These are phyloP conservation scores for Apamea monoglypha DNA, from an alignment of 2,888 invertebrate species.

Conservation along the genomic window DNA sequence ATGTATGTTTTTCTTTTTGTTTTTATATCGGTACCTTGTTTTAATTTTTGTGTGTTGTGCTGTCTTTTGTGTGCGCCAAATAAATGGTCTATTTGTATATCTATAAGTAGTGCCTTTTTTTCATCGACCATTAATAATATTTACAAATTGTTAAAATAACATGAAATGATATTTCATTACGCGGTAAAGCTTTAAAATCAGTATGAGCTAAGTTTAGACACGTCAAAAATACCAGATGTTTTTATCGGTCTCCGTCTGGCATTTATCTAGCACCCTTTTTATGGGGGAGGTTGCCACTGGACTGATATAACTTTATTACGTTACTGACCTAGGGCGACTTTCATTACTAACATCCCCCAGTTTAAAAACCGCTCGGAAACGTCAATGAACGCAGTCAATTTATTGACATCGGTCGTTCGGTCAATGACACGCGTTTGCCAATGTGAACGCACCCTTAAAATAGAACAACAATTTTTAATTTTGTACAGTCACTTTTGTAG, in stretches of 20 bases:
- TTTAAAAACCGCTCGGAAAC: not conserved
- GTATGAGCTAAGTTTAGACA: not conserved
- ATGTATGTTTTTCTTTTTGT: too few relatives aligned
- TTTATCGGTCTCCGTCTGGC: not conserved
- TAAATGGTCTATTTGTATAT: too few relatives aligned
- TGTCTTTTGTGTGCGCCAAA: too few relatives aligned
- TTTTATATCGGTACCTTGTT: too few relatives aligned
- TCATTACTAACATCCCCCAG: not conserved
- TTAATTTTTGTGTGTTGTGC: too few relatives aligned
- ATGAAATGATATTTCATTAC: not conserved
- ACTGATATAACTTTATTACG: constrained; percentile 10
- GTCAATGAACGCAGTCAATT: not conserved
- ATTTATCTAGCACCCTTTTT: not conserved
- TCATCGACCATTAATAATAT: too few relatives aligned
- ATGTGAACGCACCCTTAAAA: constrained; percentile 2
- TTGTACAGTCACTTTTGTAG: not conserved
- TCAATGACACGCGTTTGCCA: constrained; percentile 7
- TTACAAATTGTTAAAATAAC: too few relatives aligned
- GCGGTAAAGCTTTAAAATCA: not conserved
- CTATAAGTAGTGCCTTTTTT: too few relatives aligned
- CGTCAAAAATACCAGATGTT: not conserved
- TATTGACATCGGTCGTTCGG: constrained; percentile 15
- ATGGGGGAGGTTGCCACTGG: not conserved
- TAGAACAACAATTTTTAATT: constrained; percentile 13
- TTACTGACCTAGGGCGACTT: constrained; percentile 1